Evolutionary conservation across 2,113 vertebrate genomes (phyloP).

Genomic region (Eira barbara): DNA sequence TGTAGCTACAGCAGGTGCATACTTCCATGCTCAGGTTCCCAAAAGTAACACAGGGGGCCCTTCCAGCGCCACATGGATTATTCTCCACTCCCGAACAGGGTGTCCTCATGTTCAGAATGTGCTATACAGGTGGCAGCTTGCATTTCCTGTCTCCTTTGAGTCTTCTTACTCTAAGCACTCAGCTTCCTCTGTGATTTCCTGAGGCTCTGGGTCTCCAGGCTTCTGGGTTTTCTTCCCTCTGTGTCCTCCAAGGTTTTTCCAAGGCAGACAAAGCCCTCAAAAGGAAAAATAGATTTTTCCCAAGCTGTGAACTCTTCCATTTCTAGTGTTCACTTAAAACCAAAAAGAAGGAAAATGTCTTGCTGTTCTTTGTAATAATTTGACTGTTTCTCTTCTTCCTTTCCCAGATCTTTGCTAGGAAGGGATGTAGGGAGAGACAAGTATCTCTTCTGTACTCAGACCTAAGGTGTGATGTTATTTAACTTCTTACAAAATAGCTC

Average conservation of each 20-base stretch:
- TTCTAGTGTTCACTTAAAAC: neutral
- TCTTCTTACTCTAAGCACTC: neutral
- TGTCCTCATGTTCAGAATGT: neutral
- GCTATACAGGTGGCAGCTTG: neutral
- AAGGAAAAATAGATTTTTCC: neutral
- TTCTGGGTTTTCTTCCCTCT: neutral
- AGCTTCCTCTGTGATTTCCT: neutral
- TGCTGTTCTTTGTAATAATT: neutral
- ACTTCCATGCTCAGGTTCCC: neutral
- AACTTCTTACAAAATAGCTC: neutral
- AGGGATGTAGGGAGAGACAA: neutral
- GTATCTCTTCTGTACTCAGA: neutral
- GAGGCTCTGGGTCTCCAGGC: neutral
- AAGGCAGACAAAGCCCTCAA: neutral
- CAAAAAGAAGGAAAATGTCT: neutral
- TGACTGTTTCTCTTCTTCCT: neutral
- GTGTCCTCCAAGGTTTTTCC: neutral
- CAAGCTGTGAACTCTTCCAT: neutral
- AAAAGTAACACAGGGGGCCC: neutral
- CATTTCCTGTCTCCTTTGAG: neutral
- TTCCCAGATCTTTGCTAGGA: neutral
- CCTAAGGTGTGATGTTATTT: neutral
- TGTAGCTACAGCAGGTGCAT: neutral
- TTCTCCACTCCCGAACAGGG: neutral
- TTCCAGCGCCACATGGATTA: neutral